These are phyloP conservation scores for Hydractinia echinata DNA, from an alignment of 30 jellyfish, hydroid and myxozoan species.

Conservation along the genomic window DNA sequence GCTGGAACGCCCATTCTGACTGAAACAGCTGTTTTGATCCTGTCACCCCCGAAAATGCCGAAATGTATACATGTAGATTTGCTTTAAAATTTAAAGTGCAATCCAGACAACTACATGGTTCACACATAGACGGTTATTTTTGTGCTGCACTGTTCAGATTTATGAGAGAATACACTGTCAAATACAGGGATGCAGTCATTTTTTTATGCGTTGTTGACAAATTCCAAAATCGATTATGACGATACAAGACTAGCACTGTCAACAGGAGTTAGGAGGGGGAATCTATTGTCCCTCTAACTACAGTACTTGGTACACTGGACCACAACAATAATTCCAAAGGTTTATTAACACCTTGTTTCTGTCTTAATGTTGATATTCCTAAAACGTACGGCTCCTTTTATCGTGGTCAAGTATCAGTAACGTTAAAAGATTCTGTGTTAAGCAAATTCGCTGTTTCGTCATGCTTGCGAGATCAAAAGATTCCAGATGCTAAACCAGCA, in stretches of 20 bases:
- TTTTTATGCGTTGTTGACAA: not conserved
- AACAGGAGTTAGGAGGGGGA: not conserved
- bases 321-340: not conserved
- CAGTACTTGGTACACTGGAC: not conserved
- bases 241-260: not conserved
- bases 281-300: not conserved
- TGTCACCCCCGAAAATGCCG: not conserved
- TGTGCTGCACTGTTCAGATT: not conserved
- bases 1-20: no score
- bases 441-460: not conserved
- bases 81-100: not conserved
- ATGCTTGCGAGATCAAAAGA: not conserved
- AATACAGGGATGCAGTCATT: not conserved
- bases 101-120: not conserved
- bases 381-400: not conserved
- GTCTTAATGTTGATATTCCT: not conserved
- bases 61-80: not conserved
- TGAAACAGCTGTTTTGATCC: no score
- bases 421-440: not conserved
- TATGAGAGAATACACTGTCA: not conserved
- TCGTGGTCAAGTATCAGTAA: not conserved
- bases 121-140: not conserved
- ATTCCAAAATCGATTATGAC: not conserved
- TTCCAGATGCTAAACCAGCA: not conserved
- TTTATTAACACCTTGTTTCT: not conserved